phyloP scores from a whole-genome alignment of 2,888 invertebrate genomes.

The Sarcophaga carnaria region DNA sequence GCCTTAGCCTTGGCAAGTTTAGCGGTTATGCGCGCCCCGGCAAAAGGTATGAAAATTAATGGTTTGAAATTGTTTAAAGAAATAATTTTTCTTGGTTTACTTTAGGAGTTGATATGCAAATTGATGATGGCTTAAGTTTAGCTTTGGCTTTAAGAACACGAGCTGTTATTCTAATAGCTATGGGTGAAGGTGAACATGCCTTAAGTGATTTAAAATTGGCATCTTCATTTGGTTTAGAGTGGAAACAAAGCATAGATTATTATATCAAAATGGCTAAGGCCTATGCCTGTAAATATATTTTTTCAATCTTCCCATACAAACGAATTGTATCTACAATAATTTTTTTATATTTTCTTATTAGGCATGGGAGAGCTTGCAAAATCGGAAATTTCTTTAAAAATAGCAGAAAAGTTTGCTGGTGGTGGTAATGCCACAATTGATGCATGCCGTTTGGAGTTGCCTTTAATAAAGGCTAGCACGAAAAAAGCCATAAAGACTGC shows the following conservation, averaged over 20 bases:
- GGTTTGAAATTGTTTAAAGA: not conserved
- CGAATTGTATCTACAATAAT: not conserved
- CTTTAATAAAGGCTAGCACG: conserved; percentile 74
- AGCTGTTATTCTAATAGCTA: conserved; percentile 85
- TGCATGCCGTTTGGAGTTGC: conserved; percentile 82
- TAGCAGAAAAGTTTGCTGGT: conserved; percentile 85
- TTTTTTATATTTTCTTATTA: conserved; percentile 76
- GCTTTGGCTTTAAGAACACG: conserved; percentile 87
- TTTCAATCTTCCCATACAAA: not conserved
- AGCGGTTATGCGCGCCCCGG: conserved; percentile 88
- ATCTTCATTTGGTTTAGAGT: conserved; percentile 85
- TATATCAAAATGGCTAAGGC: conserved; percentile 88
- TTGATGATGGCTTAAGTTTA: conserved; percentile 86
- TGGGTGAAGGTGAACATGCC: conserved; percentile 84
- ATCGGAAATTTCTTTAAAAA: conserved; percentile 86
- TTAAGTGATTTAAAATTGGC: conserved; percentile 87
- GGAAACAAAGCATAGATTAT: conserved; percentile 85
- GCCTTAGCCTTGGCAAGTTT: conserved; percentile 87
- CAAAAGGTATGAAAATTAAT: conserved; percentile 82
- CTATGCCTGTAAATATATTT: conserved; percentile 81
- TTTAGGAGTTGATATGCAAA: conserved; percentile 82
- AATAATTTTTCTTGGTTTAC: not conserved
- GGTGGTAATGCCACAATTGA: conserved; percentile 81
- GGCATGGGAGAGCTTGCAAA: conserved; percentile 84
- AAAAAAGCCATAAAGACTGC: conserved; percentile 56